Evolutionary conservation across 2,113 vertebrate genomes (phyloP), one percentile per base, ranked within the genome.

Genomic region (Tautogolabrus adspersus): DNA sequence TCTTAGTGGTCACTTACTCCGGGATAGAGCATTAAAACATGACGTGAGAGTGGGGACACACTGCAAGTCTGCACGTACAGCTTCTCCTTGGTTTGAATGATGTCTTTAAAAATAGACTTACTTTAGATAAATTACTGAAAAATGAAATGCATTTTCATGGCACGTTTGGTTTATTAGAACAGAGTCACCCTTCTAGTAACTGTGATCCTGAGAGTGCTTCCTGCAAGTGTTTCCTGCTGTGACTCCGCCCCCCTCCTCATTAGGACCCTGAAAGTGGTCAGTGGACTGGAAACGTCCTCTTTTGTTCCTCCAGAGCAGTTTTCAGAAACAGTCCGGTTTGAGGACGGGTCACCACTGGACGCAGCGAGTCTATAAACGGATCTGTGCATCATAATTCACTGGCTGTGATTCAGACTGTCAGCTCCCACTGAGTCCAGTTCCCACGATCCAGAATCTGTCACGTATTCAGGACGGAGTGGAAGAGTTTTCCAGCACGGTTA

Each of bases 341-440:
- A 19, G 44, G 34, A n/a, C 1, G 5, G 42, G 66, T 63, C 15
- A 0, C 19, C 6, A 9, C 56, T 37, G 7, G 16, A 57, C 42
- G n/a, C 8, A 46, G 52, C 0, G 16, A 61, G 63, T 66, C 54
- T 22, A 49, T 58, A 63, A 63, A 2, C 47, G 6, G n/a, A 16
- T 22, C 44, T 26, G 1, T n/a, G 22, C 57, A 42, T 88, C 80
- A 73, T 15, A 8, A 59, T 73, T 67, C 61, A 63, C 8, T 21
- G 37, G 57, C 70, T 69, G 10, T 78, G 71, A 82, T 84, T 73
- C 38, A 30, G 63, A n/a, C 57, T 63, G 80, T 77, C 86, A 69
- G 79, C 30, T 82, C 81, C 66, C 47, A 23, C 63, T 9, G 44
- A 52, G 52, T 3, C 40, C 12, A 30, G 16, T 0, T 67, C 63